These are phyloP conservation scores for Nasonovia ribisnigri DNA, from an alignment of 2,888 invertebrate genomes.

Conservation along the genomic window DNA sequence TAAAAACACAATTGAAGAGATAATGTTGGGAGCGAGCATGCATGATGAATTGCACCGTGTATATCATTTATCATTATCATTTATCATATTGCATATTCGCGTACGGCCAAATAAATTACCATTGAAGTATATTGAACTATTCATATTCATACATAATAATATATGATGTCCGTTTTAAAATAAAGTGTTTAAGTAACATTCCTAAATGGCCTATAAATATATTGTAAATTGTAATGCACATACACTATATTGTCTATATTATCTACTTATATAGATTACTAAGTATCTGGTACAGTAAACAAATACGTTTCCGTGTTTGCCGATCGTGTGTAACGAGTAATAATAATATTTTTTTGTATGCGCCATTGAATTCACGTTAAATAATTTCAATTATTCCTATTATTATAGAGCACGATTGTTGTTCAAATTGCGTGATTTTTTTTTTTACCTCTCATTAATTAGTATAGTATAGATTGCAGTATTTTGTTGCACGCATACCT, in stretches of 20 bases:
- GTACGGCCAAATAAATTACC: too few relatives aligned
- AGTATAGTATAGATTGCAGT: background rate
- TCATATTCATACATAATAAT: background rate
- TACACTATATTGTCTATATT: background rate
- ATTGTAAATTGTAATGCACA: background rate
- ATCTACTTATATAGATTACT: background rate
- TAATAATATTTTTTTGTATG: background rate
- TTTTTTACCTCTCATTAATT: background rate
- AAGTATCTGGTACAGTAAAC: background rate
- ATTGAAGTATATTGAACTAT: background rate
- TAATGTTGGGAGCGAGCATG: background rate
- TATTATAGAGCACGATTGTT: background rate
- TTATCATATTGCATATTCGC: background rate
- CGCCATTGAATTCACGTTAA: background rate
- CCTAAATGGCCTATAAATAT: background rate
- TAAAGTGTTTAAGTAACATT: background rate
- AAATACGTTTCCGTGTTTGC: background rate
- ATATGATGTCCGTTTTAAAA: background rate
- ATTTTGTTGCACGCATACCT: background rate
- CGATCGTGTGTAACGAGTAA: background rate
- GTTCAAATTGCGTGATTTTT: background rate
- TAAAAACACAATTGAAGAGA: background rate
- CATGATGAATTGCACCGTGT: background rate
- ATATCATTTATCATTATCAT: background rate
- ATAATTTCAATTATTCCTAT: background rate